A percentile compares a stretch with the other conserved stretches of the same genome.
Evolutionary conservation across 2,797 vertebrate species (phyloP).

Genomic region (Myotis findleyi): DNA sequence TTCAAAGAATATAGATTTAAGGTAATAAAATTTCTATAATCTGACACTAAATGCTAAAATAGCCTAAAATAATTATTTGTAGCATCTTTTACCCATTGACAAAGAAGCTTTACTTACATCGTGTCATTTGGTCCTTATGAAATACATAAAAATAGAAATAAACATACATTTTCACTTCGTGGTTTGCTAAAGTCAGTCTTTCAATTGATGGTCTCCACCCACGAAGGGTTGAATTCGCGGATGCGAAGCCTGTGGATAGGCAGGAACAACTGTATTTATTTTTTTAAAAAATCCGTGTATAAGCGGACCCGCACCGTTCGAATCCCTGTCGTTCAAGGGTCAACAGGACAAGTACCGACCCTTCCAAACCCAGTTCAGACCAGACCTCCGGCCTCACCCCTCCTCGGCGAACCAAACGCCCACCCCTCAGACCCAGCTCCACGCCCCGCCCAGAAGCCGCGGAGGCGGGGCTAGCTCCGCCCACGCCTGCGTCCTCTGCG

Average conservation of each 20-base stretch:
- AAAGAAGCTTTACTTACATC: not conserved
- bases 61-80: conserved; percentile 5
- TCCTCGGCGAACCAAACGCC: not conserved
- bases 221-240: not conserved
- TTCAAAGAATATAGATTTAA: not conserved
- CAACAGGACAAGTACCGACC: not conserved
- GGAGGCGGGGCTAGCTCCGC: conserved; percentile 26
- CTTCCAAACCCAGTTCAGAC: not conserved
- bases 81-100: not conserved
- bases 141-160: not conserved
- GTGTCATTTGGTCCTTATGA: not conserved
- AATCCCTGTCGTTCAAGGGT: not conserved
- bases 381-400: not conserved
- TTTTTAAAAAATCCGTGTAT: rapidly evolving
- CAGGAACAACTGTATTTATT: not conserved
- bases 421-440: rapidly evolving
- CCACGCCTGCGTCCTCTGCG: not conserved
- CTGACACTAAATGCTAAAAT: not conserved
- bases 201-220: not conserved
- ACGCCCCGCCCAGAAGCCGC: rapidly evolving
- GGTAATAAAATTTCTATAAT: not conserved
- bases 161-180: not conserved
- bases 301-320: not conserved
- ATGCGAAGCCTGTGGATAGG: not conserved
- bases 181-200: conserved; percentile 25